These are phyloP conservation scores for Anarsia innoxiella DNA, from an alignment of 2,888 invertebrate genomes.

Conservation along the genomic window DNA sequence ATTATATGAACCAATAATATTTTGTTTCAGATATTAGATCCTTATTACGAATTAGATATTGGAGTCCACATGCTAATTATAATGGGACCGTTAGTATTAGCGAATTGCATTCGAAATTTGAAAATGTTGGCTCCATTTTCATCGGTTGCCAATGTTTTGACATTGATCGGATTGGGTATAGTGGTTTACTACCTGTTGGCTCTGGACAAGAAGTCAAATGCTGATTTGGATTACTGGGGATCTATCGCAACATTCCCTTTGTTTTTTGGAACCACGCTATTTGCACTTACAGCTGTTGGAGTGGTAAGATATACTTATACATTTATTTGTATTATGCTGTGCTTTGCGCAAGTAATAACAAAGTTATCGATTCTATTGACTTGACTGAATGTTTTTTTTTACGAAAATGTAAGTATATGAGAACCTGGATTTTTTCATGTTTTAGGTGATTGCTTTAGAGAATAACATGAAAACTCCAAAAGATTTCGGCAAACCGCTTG, in stretches of 20 bases:
- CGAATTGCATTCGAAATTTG: slow-evolving; percentile 84
- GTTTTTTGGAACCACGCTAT: slow-evolving; percentile 93
- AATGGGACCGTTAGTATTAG: slow-evolving; percentile 79
- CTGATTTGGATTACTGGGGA: slow-evolving; percentile 59
- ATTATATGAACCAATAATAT: slow-evolving; percentile 6
- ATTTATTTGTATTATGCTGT: too few species aligned
- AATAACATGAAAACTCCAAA: slow-evolving; percentile 92
- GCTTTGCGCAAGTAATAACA: too few species aligned
- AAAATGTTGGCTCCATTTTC: slow-evolving; percentile 90
- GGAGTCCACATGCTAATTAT: slow-evolving; percentile 80
- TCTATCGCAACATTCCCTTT: slow-evolving; percentile 75
- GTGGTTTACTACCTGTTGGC: slow-evolving; percentile 82
- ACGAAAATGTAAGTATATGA: too few species aligned
- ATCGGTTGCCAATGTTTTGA: slow-evolving; percentile 86
- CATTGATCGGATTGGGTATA: slow-evolving; percentile 83
- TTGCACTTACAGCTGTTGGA: slow-evolving; percentile 89
- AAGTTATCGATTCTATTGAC: too few species aligned
- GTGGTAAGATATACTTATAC: too few species aligned
- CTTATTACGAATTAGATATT: slow-evolving; percentile 45
- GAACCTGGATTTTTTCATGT: too few species aligned
- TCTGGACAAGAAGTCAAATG: too few species aligned
- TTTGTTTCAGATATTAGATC: slow-evolving; percentile 63
- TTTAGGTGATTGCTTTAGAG: slow-evolving; percentile 90
- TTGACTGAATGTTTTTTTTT: too few species aligned
- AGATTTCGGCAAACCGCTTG: slow-evolving; percentile 83